Percentiles rank a stretch among this genome's conserved stretches.
These are phyloP conservation scores for Anodontia alba DNA, from an alignment of 2,888 invertebrate genomes.

Conservation along the genomic window DNA sequence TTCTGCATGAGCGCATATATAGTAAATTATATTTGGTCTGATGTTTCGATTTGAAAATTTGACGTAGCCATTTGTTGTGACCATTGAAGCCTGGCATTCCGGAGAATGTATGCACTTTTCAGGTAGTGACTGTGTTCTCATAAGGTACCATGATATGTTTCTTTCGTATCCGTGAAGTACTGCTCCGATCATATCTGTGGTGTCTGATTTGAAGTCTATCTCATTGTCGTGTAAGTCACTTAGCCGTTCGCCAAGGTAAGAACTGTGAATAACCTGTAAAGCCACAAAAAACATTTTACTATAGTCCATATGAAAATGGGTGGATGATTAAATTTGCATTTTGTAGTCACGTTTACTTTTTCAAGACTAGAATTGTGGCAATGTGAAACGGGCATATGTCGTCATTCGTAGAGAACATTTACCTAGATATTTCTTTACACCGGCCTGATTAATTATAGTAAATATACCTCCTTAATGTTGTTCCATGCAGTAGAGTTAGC, in stretches of 20 bases:
- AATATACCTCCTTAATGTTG: conserved; percentile 21
- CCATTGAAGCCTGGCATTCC: conserved; percentile 21
- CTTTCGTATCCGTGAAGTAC: conserved; percentile 31
- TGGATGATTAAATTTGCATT: too few species aligned
- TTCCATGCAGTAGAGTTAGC: neutral
- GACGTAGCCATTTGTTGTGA: neutral
- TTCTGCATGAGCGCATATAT: conserved; percentile 38
- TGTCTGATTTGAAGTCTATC: conserved; percentile 31
- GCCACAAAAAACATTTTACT: too few species aligned
- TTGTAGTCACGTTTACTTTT: too few species aligned
- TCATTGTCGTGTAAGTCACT: conserved; percentile 36
- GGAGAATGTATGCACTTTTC: conserved; percentile 1
- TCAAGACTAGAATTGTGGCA: too few species aligned
- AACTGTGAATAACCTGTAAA: neutral
- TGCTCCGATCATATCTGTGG: conserved; percentile 27
- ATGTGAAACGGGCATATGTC: too few species aligned
- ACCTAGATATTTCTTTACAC: too few species aligned
- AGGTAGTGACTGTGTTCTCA: conserved; percentile 31
- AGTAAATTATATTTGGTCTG: conserved; percentile 10
- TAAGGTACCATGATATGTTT: conserved; percentile 49
- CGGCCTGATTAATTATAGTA: too few species aligned
- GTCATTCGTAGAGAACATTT: too few species aligned
- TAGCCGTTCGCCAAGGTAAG: neutral
- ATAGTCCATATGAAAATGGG: too few species aligned
- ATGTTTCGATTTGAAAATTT: neutral